Percentiles rank a stretch among this genome's conserved stretches.
Evolutionary conservation across 2,113 vertebrate genomes (phyloP).

Genomic region (Dicaeum eximium): DNA sequence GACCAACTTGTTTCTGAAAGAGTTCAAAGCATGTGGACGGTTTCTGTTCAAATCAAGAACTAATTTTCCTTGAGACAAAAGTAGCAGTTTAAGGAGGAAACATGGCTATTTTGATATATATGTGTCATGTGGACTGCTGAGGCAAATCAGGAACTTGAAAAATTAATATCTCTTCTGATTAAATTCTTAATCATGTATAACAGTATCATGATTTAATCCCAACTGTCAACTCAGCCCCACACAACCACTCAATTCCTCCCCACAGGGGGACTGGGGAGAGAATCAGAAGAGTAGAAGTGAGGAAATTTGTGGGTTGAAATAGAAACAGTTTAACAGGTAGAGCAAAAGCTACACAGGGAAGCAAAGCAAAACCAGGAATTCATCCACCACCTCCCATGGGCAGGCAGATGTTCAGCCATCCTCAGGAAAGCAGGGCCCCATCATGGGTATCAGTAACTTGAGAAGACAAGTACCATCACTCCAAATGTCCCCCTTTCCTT

Average conservation of each 20-base stretch:
- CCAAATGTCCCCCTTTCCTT: neutral
- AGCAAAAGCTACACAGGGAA: neutral
- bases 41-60: neutral
- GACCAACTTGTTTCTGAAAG: neutral
- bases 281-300: neutral
- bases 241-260: neutral
- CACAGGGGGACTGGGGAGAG: neutral
- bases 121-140: neutral
- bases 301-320: neutral
- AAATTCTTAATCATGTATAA: neutral
- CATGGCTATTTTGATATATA: neutral
- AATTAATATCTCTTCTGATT: neutral
- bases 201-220: neutral
- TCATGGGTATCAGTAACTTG: neutral
- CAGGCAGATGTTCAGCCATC: neutral
- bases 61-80: neutral
- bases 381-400: neutral
- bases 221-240: neutral
- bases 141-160: neutral
- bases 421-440: neutral
- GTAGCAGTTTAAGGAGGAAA: neutral
- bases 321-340: neutral
- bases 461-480: neutral
- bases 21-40: accelerated
- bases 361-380: neutral